Conservation (phyloP, 53 echinoderm and acorn worm genomes). For the Paracentrotus lividus region DNA sequence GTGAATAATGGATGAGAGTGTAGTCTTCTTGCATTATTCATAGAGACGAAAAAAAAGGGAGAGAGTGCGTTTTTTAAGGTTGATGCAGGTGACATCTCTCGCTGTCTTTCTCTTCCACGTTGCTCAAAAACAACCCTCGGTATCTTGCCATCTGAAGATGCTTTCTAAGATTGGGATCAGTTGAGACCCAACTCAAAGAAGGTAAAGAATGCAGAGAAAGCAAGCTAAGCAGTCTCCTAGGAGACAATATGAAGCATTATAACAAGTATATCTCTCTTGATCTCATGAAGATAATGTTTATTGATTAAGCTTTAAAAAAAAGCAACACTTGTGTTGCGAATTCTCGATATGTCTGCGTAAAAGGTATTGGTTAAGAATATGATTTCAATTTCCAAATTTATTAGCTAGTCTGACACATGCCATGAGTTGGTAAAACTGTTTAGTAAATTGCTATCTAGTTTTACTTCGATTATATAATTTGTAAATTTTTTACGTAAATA, state of each 20-base stretch:
- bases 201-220: background rate
- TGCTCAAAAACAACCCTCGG: constrained; percentile 25
- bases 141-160: constrained; percentile 39
- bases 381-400: too few species aligned
- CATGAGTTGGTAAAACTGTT: too few species aligned
- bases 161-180: constrained; percentile 47
- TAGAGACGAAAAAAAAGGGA: constrained; percentile 3
- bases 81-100: constrained; percentile 45
- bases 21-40: constrained; percentile 63
- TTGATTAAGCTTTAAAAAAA: background rate
- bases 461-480: too few species aligned
- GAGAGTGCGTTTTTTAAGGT: constrained; percentile 29
- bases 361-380: too few species aligned
- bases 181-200: constrained; percentile 3
- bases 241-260: background rate
- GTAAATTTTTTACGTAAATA: too few species aligned
- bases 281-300: background rate
- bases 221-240: background rate
- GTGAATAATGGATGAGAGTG: constrained; percentile 69
- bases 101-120: constrained; percentile 10
- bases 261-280: background rate
- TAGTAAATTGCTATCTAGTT: too few species aligned
- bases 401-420: too few species aligned
- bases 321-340: too few species aligned
- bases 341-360: too few species aligned